A percentile compares a stretch with the other conserved stretches of the same genome.
Conservation (phyloP, 92 coral and sea anemone species). For the Metridium senile region DNA sequence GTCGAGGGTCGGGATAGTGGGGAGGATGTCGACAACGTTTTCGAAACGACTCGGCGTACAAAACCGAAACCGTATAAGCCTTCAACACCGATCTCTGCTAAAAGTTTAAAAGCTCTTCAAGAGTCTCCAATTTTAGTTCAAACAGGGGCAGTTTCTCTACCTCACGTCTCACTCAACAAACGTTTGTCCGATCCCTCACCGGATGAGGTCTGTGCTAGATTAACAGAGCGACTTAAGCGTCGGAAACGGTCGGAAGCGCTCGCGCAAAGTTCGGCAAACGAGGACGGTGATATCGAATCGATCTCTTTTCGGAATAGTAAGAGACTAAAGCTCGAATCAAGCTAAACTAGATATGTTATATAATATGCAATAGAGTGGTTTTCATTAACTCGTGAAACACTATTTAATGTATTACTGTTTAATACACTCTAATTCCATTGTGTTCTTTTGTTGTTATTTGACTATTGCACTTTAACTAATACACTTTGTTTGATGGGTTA, state of each 20-base stretch:
- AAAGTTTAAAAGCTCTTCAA: conserved; percentile 76
- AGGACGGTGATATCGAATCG: conserved; percentile 2
- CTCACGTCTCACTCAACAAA: conserved; percentile 33
- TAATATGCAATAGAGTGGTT: too few species aligned
- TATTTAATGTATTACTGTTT: too few species aligned
- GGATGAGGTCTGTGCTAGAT: not conserved
- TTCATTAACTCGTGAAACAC: too few species aligned
- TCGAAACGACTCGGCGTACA: conserved; percentile 35
- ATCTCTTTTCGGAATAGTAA: conserved; percentile 6
- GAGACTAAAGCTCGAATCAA: conserved; percentile 12
- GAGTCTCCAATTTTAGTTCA: conserved; percentile 84
- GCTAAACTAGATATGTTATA: not conserved
- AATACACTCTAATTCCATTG: too few species aligned
- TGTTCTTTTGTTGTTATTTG: too few species aligned
- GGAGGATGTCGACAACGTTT: conserved; percentile 45
- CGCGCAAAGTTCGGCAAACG: conserved; percentile 23
- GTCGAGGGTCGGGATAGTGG: not conserved
- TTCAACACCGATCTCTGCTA: conserved; percentile 71
- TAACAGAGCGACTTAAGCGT: conserved; percentile 32
- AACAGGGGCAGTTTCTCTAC: conserved; percentile 29
- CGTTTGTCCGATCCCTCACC: conserved; percentile 42
- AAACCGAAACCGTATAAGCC: conserved; percentile 38
- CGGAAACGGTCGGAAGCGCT: conserved; percentile 46
- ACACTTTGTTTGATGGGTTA: too few species aligned
- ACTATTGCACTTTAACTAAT: too few species aligned